These are phyloP conservation scores for Ormyrus labotus DNA, from an alignment of 2,888 invertebrate species.

Conservation along the genomic window DNA sequence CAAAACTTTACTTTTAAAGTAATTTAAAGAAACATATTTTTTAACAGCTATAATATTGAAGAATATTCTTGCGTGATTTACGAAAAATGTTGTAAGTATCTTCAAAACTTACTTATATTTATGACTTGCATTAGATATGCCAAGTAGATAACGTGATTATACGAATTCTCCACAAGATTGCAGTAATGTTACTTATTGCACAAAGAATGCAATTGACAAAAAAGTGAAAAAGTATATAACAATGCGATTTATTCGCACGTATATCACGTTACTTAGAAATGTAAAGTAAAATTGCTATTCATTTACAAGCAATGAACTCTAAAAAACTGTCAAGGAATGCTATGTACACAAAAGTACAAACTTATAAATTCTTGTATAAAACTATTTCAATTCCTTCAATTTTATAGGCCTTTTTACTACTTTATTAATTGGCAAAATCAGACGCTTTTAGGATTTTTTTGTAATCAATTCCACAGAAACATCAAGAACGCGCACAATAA, in stretches of 20 bases:
- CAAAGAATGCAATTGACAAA: slow-evolving; percentile 11
- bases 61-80: not conserved
- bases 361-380: slow-evolving; percentile 18
- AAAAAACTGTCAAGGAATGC: slow-evolving; percentile 18
- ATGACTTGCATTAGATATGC: slow-evolving; percentile 7
- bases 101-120: slow-evolving; percentile 16
- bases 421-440: too few species aligned
- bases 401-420: not conserved
- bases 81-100: not conserved
- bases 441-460: too few species aligned
- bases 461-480: too few species aligned
- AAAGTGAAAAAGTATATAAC: slow-evolving; percentile 18
- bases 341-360: slow-evolving; percentile 35
- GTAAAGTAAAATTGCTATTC: slow-evolving; percentile 17
- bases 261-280: slow-evolving; percentile 18
- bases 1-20: not conserved
- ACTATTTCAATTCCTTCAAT: not conserved
- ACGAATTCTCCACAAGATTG: slow-evolving; percentile 26
- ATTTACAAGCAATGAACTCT: not conserved
- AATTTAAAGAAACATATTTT: too few species aligned
- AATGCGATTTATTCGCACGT: not conserved
- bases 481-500: too few species aligned
- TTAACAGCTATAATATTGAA: too few species aligned
- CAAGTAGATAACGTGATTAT: not conserved
- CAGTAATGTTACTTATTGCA: slow-evolving; percentile 1